Percentiles rank a stretch among this genome's conserved stretches.
Conservation (phyloP, 2,113 vertebrate species). For the Planiliza haematocheilus region DNA sequence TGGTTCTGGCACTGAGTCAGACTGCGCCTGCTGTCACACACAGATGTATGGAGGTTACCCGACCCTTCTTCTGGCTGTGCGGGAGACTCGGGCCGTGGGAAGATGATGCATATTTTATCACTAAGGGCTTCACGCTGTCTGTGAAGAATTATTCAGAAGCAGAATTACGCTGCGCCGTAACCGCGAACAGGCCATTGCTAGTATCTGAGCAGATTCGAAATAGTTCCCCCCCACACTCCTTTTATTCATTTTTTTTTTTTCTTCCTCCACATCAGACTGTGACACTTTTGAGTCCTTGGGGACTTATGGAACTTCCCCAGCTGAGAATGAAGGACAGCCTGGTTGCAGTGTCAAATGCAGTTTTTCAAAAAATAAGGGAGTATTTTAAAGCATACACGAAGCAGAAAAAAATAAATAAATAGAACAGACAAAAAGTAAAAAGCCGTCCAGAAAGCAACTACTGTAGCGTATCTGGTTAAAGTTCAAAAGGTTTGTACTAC, state of each 20-base stretch:
- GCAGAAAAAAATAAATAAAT: conserved; percentile 14
- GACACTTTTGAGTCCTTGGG: conserved; percentile 36
- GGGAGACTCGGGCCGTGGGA: conserved; percentile 40
- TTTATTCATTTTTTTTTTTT: not conserved
- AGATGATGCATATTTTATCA: conserved; percentile 65
- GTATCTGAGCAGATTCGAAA: conserved; percentile 47
- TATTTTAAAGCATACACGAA: conserved; percentile 30
- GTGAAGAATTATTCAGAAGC: conserved; percentile 35
- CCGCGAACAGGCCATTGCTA: conserved; percentile 46
- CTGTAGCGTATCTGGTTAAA: conserved; percentile 18
- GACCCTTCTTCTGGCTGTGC: conserved; percentile 53
- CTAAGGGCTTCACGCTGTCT: conserved; percentile 33
- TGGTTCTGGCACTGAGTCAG: conserved; percentile 57
- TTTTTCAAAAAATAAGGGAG: conserved; percentile 24
- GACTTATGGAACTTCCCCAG: conserved; percentile 31
- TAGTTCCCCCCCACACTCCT: not conserved
- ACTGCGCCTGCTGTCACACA: conserved; percentile 63
- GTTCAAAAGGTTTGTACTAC: not conserved
- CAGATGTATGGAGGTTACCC: conserved; percentile 71
- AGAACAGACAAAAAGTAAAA: conserved; percentile 40
- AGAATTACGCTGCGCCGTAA: conserved; percentile 65
- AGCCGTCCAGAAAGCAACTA: conserved; percentile 23
- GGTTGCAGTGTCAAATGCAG: conserved; percentile 11
- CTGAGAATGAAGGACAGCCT: conserved; percentile 40
- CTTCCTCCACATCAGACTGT: conserved; percentile 24